phyloP scores from a whole-genome alignment of 2,888 invertebrate genomes.

The Gisinianus flammeolus region DNA sequence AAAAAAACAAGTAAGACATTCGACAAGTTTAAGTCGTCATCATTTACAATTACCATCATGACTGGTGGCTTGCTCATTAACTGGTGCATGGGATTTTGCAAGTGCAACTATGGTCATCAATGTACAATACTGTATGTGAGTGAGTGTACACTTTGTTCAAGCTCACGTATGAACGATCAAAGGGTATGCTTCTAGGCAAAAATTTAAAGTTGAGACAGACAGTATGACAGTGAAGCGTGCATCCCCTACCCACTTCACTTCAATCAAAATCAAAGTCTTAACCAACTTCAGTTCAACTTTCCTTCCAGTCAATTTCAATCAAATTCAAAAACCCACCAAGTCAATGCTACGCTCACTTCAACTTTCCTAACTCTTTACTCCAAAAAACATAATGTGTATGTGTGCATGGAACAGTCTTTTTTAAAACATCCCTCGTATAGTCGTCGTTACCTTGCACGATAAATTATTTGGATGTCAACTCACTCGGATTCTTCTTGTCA shows the following conservation, averaged over 20 bases:
- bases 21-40: not conserved
- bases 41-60: constrained; percentile 11
- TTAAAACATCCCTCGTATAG: constrained; percentile 4
- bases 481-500: constrained; percentile 16
- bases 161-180: not conserved
- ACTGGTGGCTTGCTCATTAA: not conserved
- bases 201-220: constrained; percentile 5
- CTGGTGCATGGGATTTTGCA: not conserved
- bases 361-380: not conserved
- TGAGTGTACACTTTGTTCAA: not conserved
- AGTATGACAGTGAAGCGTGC: constrained; percentile 36
- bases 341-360: not conserved
- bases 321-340: constrained; percentile 23
- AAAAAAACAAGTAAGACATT: not conserved
- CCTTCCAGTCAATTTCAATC: constrained; percentile 39
- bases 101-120: constrained; percentile 1
- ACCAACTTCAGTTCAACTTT: constrained; percentile 30
- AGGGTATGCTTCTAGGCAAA: constrained; percentile 19
- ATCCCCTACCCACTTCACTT: constrained; percentile 29
- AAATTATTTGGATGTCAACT: constrained; percentile 20
- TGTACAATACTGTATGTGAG: not conserved
- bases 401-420: not conserved
- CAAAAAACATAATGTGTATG: not conserved
- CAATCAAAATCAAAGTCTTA: constrained; percentile 36
- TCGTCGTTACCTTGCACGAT: not conserved